These are phyloP conservation scores for Bicyclus anynana DNA, from an alignment of 1,140 invertebrate species.

Conservation along the genomic window DNA sequence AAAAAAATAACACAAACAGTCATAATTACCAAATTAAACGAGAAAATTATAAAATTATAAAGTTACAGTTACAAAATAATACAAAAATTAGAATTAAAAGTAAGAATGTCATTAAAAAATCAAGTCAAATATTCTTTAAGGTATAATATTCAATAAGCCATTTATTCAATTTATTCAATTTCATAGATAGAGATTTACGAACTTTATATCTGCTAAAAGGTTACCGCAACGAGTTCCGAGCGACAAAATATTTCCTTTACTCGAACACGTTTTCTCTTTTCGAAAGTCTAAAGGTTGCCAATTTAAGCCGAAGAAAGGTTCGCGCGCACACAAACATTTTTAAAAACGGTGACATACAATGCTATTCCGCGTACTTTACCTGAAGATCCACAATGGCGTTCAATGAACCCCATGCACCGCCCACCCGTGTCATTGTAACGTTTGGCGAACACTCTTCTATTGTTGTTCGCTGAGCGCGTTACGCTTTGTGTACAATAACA, in stretches of 20 bases:
- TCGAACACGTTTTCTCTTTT: not conserved
- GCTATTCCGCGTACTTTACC: constrained; percentile 20
- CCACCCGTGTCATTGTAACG: constrained; percentile 65
- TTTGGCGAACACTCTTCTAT: constrained; percentile 43
- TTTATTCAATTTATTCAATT: too few species aligned
- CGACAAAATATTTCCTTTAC: not conserved
- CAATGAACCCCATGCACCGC: constrained; percentile 60
- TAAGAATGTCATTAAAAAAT: too few species aligned
- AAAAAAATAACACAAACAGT: too few species aligned
- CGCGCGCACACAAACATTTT: not conserved
- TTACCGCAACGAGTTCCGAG: not conserved
- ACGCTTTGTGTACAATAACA: constrained; percentile 16
- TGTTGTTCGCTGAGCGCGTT: constrained; percentile 42
- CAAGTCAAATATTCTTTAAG: too few species aligned
- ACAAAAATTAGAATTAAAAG: too few species aligned
- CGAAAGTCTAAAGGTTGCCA: constrained; percentile 1
- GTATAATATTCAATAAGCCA: too few species aligned
- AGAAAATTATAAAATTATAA: too few species aligned
- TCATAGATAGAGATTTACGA: not conserved
- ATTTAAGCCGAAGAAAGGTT: not conserved
- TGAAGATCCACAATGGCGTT: constrained; percentile 61
- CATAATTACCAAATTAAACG: too few species aligned
- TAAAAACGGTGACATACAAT: constrained; percentile 5
- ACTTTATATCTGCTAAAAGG: not conserved
- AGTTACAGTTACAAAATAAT: too few species aligned